phyloP scores from a whole-genome alignment of 2,113 vertebrate genomes.

The Vanacampus margaritifer region DNA sequence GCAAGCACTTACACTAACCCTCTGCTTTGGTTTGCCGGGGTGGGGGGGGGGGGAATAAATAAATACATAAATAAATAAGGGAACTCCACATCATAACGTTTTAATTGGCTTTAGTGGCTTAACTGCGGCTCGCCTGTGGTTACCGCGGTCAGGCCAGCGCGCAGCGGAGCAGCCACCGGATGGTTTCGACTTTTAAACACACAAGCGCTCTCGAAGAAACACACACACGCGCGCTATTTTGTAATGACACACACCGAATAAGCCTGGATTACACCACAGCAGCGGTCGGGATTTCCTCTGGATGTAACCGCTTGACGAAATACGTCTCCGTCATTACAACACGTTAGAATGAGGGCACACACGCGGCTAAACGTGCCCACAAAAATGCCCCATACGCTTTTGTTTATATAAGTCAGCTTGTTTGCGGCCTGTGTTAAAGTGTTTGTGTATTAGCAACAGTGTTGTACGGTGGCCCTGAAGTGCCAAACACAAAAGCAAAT shows the following conservation, averaged over 20 bases:
- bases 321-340: slow-evolving; percentile 46
- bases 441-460: slow-evolving; percentile 15
- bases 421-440: slow-evolving; percentile 42
- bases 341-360: slow-evolving; percentile 7
- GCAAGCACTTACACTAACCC: slow-evolving; percentile 61
- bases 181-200: slow-evolving; percentile 58
- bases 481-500: too few relatives aligned
- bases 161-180: slow-evolving; percentile 56
- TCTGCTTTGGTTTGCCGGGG: slow-evolving; percentile 57
- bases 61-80: slow-evolving; percentile 68
- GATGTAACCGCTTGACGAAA: slow-evolving; percentile 56
- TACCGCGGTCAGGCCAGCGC: slow-evolving; percentile 59
- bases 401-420: slow-evolving; percentile 49
- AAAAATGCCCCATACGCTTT: slow-evolving; percentile 24
- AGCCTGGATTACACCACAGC: slow-evolving; percentile 1
- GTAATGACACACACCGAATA: slow-evolving; percentile 16
- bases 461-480: too few relatives aligned
- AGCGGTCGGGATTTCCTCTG: slow-evolving; percentile 53
- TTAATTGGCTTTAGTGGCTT: slow-evolving; percentile 69
- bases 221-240: slow-evolving; percentile 12
- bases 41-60: slow-evolving; percentile 17
- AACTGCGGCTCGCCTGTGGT: slow-evolving; percentile 69
- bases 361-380: slow-evolving; percentile 28
- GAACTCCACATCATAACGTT: slow-evolving; percentile 67
- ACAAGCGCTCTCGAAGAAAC: slow-evolving; percentile 23